These are phyloP conservation scores for Laterallus jamaicensis DNA, from an alignment of 2,113 vertebrate species.

Conservation along the genomic window DNA sequence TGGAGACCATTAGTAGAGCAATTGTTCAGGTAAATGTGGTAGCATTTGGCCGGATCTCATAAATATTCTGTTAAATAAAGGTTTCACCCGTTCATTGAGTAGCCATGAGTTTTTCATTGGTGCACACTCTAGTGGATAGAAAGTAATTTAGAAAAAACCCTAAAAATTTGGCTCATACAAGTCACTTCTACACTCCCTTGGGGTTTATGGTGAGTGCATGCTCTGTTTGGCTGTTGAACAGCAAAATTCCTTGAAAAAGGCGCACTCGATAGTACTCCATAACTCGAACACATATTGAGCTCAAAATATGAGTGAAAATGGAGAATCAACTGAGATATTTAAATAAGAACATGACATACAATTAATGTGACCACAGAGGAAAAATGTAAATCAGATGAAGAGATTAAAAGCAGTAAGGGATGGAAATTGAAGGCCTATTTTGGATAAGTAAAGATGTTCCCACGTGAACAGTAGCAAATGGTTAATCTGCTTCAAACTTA, in stretches of 20 bases:
- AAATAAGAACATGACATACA: neutral
- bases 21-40: neutral
- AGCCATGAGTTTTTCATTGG: neutral
- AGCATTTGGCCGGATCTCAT: neutral
- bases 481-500: conserved; percentile 8
- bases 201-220: neutral
- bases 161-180: neutral
- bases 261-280: neutral
- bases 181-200: neutral
- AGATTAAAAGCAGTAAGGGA: neutral
- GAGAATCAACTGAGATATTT: neutral
- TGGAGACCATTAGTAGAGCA: neutral
- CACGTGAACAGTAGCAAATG: neutral
- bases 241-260: neutral
- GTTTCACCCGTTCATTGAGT: neutral
- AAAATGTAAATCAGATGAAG: conserved; percentile 5
- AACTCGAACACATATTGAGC: neutral
- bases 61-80: neutral
- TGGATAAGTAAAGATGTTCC: neutral
- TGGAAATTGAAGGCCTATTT: neutral
- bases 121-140: neutral
- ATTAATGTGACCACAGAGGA: neutral
- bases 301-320: neutral
- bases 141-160: neutral
- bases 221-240: neutral